Conservation (phyloP, 2,888 invertebrate genomes). For the Drosophila setosimentum region DNA sequence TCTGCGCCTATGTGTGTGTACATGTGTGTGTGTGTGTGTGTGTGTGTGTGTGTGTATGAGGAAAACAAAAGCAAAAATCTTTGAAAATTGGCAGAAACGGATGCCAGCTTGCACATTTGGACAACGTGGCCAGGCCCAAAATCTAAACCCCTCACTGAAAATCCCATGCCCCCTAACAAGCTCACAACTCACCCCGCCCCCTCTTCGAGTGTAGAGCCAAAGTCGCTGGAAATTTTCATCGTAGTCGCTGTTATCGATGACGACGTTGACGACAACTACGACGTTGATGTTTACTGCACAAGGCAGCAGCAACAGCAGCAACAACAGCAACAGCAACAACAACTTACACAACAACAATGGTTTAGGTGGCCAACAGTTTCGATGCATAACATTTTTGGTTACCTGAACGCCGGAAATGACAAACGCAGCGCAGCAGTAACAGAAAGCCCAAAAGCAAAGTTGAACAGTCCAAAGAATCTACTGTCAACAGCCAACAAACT, state of each 20-base stretch:
- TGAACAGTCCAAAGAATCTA: slow-evolving; percentile 43
- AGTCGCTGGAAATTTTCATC: slow-evolving; percentile 63
- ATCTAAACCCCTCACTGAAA: slow-evolving; percentile 2
- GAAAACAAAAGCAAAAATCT: slow-evolving; percentile 79
- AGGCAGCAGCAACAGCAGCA: slow-evolving; percentile 29
- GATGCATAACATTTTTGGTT: slow-evolving; percentile 79
- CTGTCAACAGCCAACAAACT: slow-evolving; percentile 30
- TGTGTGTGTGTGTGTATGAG: slow-evolving; percentile 47
- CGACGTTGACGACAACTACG: slow-evolving; percentile 56
- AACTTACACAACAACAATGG: slow-evolving; percentile 17
- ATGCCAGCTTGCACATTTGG: slow-evolving; percentile 82
- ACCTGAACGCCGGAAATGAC: slow-evolving; percentile 79
- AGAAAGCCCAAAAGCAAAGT: slow-evolving; percentile 33
- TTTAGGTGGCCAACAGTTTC: slow-evolving; percentile 34
- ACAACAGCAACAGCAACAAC: slow-evolving; percentile 16
- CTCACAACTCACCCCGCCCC: not conserved
- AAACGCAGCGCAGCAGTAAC: slow-evolving; percentile 34
- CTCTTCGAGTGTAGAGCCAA: slow-evolving; percentile 28
- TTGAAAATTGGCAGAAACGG: slow-evolving; percentile 76
- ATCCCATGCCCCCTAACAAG: not conserved
- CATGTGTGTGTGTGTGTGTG: slow-evolving; percentile 24
- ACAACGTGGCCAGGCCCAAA: slow-evolving; percentile 68
- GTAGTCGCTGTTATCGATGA: slow-evolving; percentile 67
- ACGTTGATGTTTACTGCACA: slow-evolving; percentile 17
- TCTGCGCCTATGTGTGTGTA: slow-evolving; percentile 26